Evolutionary conservation across 2,797 vertebrate genomes (phyloP).

Genomic region (Danio kyathit): DNA sequence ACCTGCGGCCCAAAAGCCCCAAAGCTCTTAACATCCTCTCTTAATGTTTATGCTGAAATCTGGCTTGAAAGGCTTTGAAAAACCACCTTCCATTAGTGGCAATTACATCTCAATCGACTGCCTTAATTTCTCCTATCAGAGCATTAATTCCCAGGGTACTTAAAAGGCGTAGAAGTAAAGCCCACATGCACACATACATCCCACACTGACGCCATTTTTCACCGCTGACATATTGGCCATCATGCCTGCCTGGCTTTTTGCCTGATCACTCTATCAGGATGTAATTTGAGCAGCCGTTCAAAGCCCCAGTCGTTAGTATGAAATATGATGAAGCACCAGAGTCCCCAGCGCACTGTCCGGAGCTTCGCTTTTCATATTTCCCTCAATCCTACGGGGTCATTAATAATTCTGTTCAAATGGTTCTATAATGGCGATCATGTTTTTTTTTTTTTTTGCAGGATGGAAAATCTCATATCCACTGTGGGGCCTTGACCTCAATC

Average conservation of each 20-base stretch:
- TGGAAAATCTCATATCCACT: conserved; percentile 44
- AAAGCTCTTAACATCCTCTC: conserved; percentile 14
- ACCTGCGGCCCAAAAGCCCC: conserved; percentile 1
- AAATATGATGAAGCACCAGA: conserved; percentile 54
- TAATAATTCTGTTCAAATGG: conserved; percentile 55
- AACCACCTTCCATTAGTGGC: conserved; percentile 54
- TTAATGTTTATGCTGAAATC: conserved; percentile 32
- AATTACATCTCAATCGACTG: conserved; percentile 54
- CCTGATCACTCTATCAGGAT: conserved; percentile 59
- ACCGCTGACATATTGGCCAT: conserved; percentile 46
- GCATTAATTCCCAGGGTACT: conserved; percentile 45
- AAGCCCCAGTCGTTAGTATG: conserved; percentile 46
- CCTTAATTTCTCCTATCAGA: conserved; percentile 48
- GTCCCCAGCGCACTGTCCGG: conserved; percentile 28
- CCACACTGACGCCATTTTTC: conserved; percentile 31
- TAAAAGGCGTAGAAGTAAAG: conserved; percentile 29
- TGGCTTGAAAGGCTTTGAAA: conserved; percentile 43
- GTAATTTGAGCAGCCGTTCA: conserved; percentile 55
- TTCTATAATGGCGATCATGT: conserved; percentile 47
- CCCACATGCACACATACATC: conserved; percentile 24
- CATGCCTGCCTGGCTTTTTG: conserved; percentile 48
- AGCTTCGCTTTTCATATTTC: conserved; percentile 29
- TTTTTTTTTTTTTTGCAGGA: conserved; percentile 3
- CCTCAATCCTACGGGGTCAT: conserved; percentile 46
- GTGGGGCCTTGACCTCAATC: conserved; percentile 28